Base-by-base conservation (phyloP, 2,797 vertebrate species). In the Sternarchorhynchus goeldii region DNA sequence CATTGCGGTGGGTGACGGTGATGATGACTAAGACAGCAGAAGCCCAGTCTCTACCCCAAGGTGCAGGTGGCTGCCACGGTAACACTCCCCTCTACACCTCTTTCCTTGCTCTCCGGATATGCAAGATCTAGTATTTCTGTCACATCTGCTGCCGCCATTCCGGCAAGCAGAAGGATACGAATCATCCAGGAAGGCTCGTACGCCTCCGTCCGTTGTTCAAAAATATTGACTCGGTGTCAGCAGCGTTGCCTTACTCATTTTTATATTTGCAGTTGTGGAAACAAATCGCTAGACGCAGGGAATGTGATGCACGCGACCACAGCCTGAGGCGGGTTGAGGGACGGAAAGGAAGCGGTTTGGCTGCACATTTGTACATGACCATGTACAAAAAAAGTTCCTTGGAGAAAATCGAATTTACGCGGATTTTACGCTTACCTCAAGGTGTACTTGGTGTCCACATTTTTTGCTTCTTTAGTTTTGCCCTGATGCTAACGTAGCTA, bases 141-240 rank as follows among this genome's bases (percentile, higher is more conserved):
- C 73, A 18, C 68, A 79, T 82, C 66, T 17, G 39, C 69, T 77
- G 70, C 66, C 71, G 77, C 39, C 25, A 75, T 66, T 82, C 77
- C 60, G 29, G 64, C 75, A 73, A 59, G 64, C 76, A 62, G 62
- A 17, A 64, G 66, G 41, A 60, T 10, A 69, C 31, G 18, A 70
- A 71, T 62, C 18, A 57, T 63, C 73, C n/a, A 79, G 63, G 56
- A 70, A 20, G 12, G 56, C 79, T 73, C 70, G 68, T 60, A 73
- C 74, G 76, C 74, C 75, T 34, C 53, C 50, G 65, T 79, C 78
- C 79, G 81, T 85, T 81, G 81, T 74, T 76, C 70, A 79, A 83
- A 25, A 77, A 79, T 72, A 73, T 77, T 72, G 81, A 83, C 73
- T 70, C 56, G 39, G 29, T 65, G 73, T 62, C 71, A 56, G 60